phyloP scores from a whole-genome alignment of 2,888 invertebrate species.

The Leucophora obtusa region DNA sequence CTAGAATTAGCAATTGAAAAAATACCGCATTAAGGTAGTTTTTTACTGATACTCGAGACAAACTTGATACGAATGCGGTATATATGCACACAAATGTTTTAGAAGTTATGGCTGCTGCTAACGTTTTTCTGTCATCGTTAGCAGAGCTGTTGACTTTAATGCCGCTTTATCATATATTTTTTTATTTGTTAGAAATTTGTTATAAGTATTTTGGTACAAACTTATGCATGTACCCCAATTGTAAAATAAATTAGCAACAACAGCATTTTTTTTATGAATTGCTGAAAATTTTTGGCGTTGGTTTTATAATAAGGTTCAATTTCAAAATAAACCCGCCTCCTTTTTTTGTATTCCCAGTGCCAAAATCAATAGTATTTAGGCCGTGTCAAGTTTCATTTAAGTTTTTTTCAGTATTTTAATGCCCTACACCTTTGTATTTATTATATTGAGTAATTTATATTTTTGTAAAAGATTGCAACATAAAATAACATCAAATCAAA shows the following conservation, averaged over 20 bases:
- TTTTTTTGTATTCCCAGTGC: conserved; percentile 45
- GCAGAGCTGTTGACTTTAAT: conserved; percentile 33
- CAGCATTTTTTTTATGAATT: conserved; percentile 38
- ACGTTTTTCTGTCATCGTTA: background rate
- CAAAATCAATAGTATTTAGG: conserved; percentile 65
- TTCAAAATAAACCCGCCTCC: conserved; percentile 48
- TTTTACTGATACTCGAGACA: conserved; percentile 5
- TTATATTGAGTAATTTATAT: no score
- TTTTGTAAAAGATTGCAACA: no score
- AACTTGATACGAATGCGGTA: conserved; percentile 63
- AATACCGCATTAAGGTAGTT: conserved; percentile 49
- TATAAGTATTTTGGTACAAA: background rate
- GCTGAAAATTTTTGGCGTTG: conserved; percentile 56
- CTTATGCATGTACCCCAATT: conserved; percentile 15
- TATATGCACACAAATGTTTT: conserved; percentile 6
- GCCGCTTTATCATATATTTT: conserved; percentile 24
- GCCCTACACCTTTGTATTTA: conserved; percentile 28
- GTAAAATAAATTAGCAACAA: conserved; percentile 46
- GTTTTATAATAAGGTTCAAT: conserved; percentile 38
- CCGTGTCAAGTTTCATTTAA: conserved; percentile 57
- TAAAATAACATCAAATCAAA: no score
- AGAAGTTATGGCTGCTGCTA: background rate
- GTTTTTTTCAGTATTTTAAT: conserved; percentile 9
- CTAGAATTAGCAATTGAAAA: conserved; percentile 41
- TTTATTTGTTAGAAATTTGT: background rate